Evolutionary conservation across 1,140 invertebrate species (phyloP).

Genomic region (Heliconius melpomene): DNA sequence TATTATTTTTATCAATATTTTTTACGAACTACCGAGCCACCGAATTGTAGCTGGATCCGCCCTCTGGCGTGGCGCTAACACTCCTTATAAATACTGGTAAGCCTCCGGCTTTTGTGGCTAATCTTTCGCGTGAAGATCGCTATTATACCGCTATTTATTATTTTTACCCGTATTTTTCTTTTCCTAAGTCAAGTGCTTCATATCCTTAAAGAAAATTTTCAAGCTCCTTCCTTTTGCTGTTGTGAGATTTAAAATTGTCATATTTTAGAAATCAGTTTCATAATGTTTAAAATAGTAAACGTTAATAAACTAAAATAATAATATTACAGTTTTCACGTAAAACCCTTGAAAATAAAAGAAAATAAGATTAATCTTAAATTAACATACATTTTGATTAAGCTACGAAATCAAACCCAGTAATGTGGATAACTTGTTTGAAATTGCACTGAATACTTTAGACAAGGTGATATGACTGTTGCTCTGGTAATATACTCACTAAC

Average conservation of each 20-base stretch:
- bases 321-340: not conserved
- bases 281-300: too few relatives aligned
- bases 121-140: slow-evolving; percentile 79
- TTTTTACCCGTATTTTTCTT: slow-evolving; percentile 73
- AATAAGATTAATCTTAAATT: not conserved
- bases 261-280: not conserved
- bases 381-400: slow-evolving; percentile 23
- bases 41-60: slow-evolving; percentile 54
- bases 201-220: slow-evolving; percentile 60
- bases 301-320: not conserved
- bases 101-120: slow-evolving; percentile 75
- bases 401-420: not conserved
- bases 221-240: slow-evolving; percentile 29
- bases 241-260: not conserved
- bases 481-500: not conserved
- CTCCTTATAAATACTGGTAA: slow-evolving; percentile 80
- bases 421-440: not conserved
- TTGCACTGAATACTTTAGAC: not conserved
- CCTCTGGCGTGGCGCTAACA: slow-evolving; percentile 69
- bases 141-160: slow-evolving; percentile 80
- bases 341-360: too few relatives aligned
- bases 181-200: slow-evolving; percentile 71
- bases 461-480: not conserved
- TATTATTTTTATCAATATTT: slow-evolving; percentile 30
- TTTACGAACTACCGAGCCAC: slow-evolving; percentile 47